Evolutionary conservation across 2,797 vertebrate species (phyloP).

Genomic region (Philypnodon macrostomus): DNA sequence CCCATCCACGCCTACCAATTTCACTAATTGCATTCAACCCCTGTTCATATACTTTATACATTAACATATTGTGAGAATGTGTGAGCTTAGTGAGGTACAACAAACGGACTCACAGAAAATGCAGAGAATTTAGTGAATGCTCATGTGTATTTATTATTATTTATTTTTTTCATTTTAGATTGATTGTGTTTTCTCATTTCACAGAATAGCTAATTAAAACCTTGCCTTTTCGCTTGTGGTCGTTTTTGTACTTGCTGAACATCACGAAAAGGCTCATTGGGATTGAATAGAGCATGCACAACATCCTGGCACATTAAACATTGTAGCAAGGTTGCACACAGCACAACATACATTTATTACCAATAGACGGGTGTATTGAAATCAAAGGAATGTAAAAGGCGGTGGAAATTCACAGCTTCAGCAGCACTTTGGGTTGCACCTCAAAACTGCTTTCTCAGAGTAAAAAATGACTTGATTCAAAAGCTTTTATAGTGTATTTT

Average conservation of each 20-base stretch:
- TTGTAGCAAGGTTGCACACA: constrained; percentile 17
- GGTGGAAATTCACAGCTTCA: background rate
- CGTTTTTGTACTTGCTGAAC: constrained; percentile 1
- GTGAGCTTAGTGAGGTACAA: background rate
- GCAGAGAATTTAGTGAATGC: background rate
- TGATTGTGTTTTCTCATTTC: constrained; percentile 2
- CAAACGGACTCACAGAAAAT: background rate
- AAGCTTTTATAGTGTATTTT: constrained; percentile 10
- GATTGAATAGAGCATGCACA: constrained; percentile 2
- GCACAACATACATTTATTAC: constrained; percentile 5
- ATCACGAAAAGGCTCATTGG: background rate
- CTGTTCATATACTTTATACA: background rate
- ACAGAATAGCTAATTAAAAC: constrained; percentile 6
- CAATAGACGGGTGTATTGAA: background rate
- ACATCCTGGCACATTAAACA: constrained; percentile 11
- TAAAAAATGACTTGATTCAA: background rate
- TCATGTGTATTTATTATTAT: background rate
- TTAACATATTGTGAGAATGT: background rate
- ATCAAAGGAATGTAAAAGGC: background rate
- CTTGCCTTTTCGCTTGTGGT: background rate
- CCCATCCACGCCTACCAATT: background rate
- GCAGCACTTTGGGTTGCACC: constrained; percentile 1
- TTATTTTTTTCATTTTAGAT: background rate
- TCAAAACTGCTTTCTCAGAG: constrained; percentile 17
- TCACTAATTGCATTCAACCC: background rate